Evolutionary conservation across 2,797 vertebrate species (phyloP), one percentile per base, ranked within the genome.

Genomic region (Falco novaeseelandiae): DNA sequence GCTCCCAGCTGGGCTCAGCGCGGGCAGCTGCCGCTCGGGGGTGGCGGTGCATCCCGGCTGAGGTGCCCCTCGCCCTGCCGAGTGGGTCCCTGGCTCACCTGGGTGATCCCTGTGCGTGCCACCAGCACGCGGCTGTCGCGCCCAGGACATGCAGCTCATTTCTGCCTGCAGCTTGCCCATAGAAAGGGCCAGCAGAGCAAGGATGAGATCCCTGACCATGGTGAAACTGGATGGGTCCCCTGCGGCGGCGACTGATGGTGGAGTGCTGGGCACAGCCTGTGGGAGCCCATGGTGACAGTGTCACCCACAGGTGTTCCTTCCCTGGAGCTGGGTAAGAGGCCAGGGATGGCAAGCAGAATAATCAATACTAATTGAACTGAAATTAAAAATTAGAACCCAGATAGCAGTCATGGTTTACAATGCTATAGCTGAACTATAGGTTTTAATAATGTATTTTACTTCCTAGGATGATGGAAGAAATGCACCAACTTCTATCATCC

Each of bases 331-430:
- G 83, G 58, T 15, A 63, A 90, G 87, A 80, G 72, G 49, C 81
- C 48, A 30, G 57, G 38, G 30, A 55, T 91, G 83, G 88, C 42
- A 82, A 88, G 48, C 4, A 8, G 30, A 85, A 74, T 93, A 86
- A 87, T 69, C 89, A 89, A 51, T 80, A 88, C 89, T 85, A 90
- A 97, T 59, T 94, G 73, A 71, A 93, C 62, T 27, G 58, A 89
- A 87, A 76, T 87, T 89, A 87, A 87, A 84, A 87, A 72, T 69
- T 90, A 79, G 86, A 76, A 69, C 61, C 77, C 87, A 71, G 62
- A n/a, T 66, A 65, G 83, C 58, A 16, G 58, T 17, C 34, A 51
- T 91, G 78, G 90, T 94, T 95, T 90, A 79, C 1, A 0, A 54
- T 25, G 9, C 51, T 21, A 6, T 85, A 36, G 65, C 71, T 76